phyloP scores from a whole-genome alignment of 2,888 invertebrate genomes.

The Helleia helle region DNA sequence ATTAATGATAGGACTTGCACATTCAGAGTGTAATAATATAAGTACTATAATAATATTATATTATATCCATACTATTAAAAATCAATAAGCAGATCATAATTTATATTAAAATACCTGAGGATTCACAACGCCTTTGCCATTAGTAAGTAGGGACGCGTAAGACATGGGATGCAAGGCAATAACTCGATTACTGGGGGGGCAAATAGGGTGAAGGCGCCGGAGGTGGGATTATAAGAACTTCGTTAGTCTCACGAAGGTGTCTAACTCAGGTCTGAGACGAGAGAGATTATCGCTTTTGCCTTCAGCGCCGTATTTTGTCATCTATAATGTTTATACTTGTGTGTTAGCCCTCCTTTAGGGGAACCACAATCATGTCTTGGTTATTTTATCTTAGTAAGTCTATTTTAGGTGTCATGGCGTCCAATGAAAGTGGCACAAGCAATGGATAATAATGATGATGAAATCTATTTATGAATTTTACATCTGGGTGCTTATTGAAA shows the following conservation, averaged over 20 bases:
- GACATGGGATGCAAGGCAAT: constrained; percentile 61
- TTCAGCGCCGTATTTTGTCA: constrained; percentile 50
- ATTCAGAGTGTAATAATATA: too few species aligned
- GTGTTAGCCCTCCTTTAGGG: constrained; percentile 30
- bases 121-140: constrained; percentile 18
- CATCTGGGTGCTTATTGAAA: too few species aligned
- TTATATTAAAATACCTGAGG: constrained; percentile 9
- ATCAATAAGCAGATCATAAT: not conserved
- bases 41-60: too few species aligned
- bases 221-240: constrained; percentile 67
- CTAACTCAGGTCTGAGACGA: constrained; percentile 55
- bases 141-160: constrained; percentile 30
- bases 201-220: constrained; percentile 32
- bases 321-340: constrained; percentile 28
- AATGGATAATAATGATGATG: too few species aligned
- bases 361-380: too few species aligned
- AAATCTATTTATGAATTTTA: too few species aligned
- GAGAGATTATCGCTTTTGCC: constrained; percentile 59
- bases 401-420: too few species aligned
- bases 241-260: constrained; percentile 68
- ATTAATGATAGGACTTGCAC: too few species aligned
- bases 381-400: too few species aligned
- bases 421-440: too few species aligned
- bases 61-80: not conserved
- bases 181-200: constrained; percentile 56